Base-by-base conservation (phyloP, 2,113 vertebrate species). In the Cnemophilus loriae region DNA sequence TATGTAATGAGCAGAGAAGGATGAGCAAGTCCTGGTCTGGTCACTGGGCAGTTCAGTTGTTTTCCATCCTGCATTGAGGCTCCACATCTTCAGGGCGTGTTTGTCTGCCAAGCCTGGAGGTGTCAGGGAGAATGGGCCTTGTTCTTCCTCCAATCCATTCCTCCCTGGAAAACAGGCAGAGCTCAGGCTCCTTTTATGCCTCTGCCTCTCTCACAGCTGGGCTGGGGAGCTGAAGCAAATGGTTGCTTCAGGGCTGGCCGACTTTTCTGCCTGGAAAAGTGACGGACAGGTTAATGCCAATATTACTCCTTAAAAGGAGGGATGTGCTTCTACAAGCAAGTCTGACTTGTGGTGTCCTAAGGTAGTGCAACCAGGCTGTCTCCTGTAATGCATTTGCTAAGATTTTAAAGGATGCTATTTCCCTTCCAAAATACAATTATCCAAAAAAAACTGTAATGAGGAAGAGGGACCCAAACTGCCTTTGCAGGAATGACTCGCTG, bases 71-170 rank as follows among this genome's bases (percentile, higher is more conserved):
- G 6, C 6, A 6, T 19, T 17, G 22, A n/a, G 59, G 39, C 17
- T n/a, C 44, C 7, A 2, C 26, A 13, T 67, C 61, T 61, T 52
- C 33, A 37, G 22, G 30, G 16, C 1, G 3, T 0, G 0, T 37
- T n/a, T 27, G 27, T 61, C 37, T 2, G 3, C 33, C 0, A 3
- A 12, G 59, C 44, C 59, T 65, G 50, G 60, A 87, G 19, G 37
- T 7, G 2, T 55, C 1, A 2, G 19, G 41, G 28, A 21, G 3
- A 41, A n/a, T 12, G 61, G 22, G 32, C 37, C 42, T 32, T 12
- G 8, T 13, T 79, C 17, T 49, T 82, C 35, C 16, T 78, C 24
- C 0, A 0, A 3, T 17, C 7, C 11, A 5, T 53, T 19, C 6
- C 18, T 81, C 11, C 33, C 74, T 32, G 16, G 26, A 44, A 63